Evolutionary conservation across 2,797 vertebrate species (phyloP).

Genomic region (Urophycis tenuis): DNA sequence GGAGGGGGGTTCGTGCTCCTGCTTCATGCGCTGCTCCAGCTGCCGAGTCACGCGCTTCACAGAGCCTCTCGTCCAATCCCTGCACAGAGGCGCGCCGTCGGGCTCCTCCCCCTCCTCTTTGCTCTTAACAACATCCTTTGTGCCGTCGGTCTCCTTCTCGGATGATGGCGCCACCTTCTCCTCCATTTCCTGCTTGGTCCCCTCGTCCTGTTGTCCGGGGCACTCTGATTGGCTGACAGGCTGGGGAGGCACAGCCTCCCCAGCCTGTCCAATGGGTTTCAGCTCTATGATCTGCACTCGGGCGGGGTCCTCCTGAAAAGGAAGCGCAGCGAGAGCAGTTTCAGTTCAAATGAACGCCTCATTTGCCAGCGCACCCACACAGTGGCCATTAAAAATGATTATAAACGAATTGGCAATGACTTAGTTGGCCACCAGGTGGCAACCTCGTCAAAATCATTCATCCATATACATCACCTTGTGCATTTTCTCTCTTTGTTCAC

Average conservation of each 20-base stretch:
- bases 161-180: conserved; percentile 25
- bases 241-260: background rate
- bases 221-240: conserved; percentile 33
- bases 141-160: conserved; percentile 39
- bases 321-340: conserved; percentile 7
- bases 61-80: conserved; percentile 81
- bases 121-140: background rate
- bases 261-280: conserved; percentile 30
- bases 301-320: conserved; percentile 33
- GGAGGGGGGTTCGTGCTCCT: conserved; percentile 72
- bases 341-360: background rate
- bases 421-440: background rate
- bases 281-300: conserved; percentile 56
- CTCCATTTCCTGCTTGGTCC: conserved; percentile 38
- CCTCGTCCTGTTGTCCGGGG: conserved; percentile 40
- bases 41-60: conserved; percentile 86
- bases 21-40: conserved; percentile 86
- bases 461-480: background rate
- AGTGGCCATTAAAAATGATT: background rate
- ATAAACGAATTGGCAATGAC: background rate
- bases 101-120: conserved; percentile 51
- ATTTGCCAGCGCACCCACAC: background rate
- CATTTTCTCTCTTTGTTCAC: background rate
- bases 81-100: conserved; percentile 38
- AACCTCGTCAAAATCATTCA: background rate